phyloP scores from a whole-genome alignment of 2,888 invertebrate genomes.

The Odontomyia ornata region DNA sequence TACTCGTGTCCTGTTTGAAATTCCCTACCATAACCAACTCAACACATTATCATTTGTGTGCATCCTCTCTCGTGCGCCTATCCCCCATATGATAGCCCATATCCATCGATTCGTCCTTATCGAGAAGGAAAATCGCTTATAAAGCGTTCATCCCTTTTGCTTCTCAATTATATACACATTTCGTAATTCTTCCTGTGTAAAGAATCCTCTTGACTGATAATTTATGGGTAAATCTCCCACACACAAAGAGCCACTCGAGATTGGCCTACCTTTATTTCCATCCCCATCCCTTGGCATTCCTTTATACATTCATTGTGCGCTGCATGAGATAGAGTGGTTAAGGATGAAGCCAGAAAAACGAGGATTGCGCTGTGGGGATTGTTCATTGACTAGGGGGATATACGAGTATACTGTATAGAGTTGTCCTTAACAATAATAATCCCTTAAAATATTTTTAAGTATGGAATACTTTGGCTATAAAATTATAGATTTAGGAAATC shows the following conservation, averaged over 20 bases:
- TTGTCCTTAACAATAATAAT: too few relatives aligned
- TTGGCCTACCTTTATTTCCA: not conserved
- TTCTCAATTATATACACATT: conserved; percentile 29
- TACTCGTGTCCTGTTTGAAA: not conserved
- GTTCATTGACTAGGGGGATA: too few relatives aligned
- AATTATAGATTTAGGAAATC: too few relatives aligned
- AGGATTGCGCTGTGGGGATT: too few relatives aligned
- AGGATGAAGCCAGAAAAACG: not conserved
- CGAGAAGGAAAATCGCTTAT: conserved; percentile 19
- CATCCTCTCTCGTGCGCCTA: not conserved
- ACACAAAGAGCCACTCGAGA: conserved; percentile 16
- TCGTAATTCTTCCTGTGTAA: not conserved
- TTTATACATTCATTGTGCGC: not conserved
- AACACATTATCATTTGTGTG: not conserved
- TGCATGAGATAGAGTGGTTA: not conserved
- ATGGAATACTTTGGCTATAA: too few relatives aligned
- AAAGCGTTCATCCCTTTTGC: conserved; percentile 23
- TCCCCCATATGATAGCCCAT: conserved; percentile 1
- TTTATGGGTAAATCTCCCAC: conserved; percentile 24
- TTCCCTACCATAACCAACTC: not conserved
- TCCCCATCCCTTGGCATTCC: not conserved
- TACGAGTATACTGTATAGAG: too few relatives aligned
- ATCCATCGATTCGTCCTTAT: conserved; percentile 10
- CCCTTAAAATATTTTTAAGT: too few relatives aligned
- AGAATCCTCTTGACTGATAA: conserved; percentile 21